Evolutionary conservation across 2,888 invertebrate species (phyloP), one percentile per base, ranked within the genome.

Genomic region (Lissonota sp.): DNA sequence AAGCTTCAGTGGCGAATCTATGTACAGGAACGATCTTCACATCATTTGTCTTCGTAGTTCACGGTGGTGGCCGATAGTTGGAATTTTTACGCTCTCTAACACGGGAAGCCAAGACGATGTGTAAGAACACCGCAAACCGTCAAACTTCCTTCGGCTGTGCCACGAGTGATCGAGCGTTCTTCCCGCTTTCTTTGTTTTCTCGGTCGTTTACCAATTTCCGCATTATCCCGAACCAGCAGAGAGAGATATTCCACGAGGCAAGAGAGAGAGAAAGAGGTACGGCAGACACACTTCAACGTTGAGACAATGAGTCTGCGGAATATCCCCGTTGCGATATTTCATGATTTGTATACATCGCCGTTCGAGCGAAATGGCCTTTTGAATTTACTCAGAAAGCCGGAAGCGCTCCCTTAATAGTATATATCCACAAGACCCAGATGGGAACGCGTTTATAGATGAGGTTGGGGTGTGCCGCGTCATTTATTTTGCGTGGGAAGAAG

Each of bases 1-100:
- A 74, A 74, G 60, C 53, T 16, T 16, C 44, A 63, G 78, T 63
- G 42, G 70, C 26, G 81, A 49, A 71, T 26, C 26, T 26, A 26
- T 26, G 26, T 26, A 26, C 26, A 26, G 26, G 62, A 66, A 60
- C 70, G 66, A n/a, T 44, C 72, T 63, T 75, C 80, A 55, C 71
- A 79, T 82, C 78, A 82, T 82, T 82, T 82, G 82, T 82, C 82
- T 82, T 82, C 82, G 66, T 26, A 55, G 53, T 53, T 12, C 44
- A 12, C 51, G 70, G 78, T 62, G 55, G 71, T 75, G 67, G 51
- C 60, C 57, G 79, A 75, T 82, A 58, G 71, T 60, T 62, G 75
- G 82, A 82, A 82, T 82, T 82, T 79, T 82, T 79, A 71, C 81
- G 14, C 37, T 5, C 10, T 10, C 62, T 37, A 62, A 51, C 37